These are phyloP conservation scores for Cepphus grylle DNA, from an alignment of 2,113 vertebrate genomes.

Conservation along the genomic window DNA sequence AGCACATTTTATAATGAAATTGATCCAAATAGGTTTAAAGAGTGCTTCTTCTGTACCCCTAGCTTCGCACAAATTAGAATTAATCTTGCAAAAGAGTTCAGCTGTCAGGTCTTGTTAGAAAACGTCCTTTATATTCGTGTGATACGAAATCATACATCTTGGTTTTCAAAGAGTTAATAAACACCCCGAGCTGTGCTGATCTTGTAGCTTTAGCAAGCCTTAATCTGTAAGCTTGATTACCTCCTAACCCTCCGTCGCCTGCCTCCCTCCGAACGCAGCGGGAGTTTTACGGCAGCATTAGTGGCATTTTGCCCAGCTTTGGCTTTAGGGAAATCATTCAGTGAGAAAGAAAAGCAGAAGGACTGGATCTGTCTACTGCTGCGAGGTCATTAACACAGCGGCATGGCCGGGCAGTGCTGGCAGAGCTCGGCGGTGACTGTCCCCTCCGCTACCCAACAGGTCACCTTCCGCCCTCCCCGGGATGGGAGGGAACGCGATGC, in stretches of 20 bases:
- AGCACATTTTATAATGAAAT: not conserved
- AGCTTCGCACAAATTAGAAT: not conserved
- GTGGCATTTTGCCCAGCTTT: constrained; percentile 79
- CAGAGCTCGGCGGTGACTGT: not conserved
- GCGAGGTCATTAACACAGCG: constrained; percentile 64
- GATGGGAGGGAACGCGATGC: not conserved
- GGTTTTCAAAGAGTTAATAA: constrained; percentile 77
- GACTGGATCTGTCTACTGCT: constrained; percentile 67
- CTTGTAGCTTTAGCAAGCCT: constrained; percentile 81
- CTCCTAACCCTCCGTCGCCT: constrained; percentile 75
- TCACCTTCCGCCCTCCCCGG: not conserved
- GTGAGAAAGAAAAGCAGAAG: constrained; percentile 75
- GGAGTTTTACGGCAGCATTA: constrained; percentile 76
- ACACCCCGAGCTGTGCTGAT: constrained; percentile 75
- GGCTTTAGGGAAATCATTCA: constrained; percentile 80
- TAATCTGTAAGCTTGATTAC: constrained; percentile 88
- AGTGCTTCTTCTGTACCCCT: not conserved
- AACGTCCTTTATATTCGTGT: not conserved
- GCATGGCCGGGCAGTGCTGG: constrained; percentile 23
- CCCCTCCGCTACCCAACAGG: not conserved
- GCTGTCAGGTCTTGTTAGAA: constrained; percentile 18
- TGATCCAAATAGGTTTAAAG: not conserved
- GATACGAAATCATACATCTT: not conserved
- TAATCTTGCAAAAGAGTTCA: not conserved
- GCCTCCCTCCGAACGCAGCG: constrained; percentile 65